Evolutionary conservation across 2,113 vertebrate genomes (phyloP), one percentile per base, ranked within the genome.

Genomic region (Typhlomys cinereus): DNA sequence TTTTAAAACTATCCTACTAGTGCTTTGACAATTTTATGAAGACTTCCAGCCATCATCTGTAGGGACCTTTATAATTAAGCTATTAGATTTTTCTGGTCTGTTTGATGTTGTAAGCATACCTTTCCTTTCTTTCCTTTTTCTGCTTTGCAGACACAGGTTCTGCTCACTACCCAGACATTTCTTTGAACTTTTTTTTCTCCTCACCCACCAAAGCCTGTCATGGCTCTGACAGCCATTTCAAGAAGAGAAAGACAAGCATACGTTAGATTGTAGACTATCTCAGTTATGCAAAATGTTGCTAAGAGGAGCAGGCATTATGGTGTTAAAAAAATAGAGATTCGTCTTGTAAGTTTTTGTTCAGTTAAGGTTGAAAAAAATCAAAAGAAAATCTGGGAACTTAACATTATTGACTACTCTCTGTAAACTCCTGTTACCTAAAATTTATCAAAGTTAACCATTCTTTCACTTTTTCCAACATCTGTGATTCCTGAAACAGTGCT

Each of bases 21-120:
- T 87, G 64, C 59, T 79, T 86, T 92, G 92, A 84, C 80, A 94
- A 74, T 75, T 88, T 86, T 81, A 89, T 84, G 76, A 94, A 88
- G 69, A 69, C 12, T 84, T 95, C 69, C 31, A 86, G 57, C 59
- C 7, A 4, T 64, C 59, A 92, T 92, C 34, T 73, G 21, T 52
- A 18, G 70, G 92, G 73, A 88, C 23, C 62, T 91, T 96, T 90
- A 75, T 80, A 92, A 93, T 90, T 85, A 95, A 95, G 66, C 27
- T 41, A 66, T 91, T 89, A 66, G 29, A 62, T 78, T 92, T 93
- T 88, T 31, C 91, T 78, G 54, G 78, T 86, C 48, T 41, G 31
- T 86, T 86, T 84, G 64, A 94, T 90, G 23, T 64, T 90, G 31
- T 34, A 79, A 79, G 23, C 73, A 79, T 78, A 15, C 88, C 81